A percentile compares a stretch with the other conserved stretches of the same genome.
Conservation (phyloP, 1,140 invertebrate species). For the Whitmania pigra region DNA sequence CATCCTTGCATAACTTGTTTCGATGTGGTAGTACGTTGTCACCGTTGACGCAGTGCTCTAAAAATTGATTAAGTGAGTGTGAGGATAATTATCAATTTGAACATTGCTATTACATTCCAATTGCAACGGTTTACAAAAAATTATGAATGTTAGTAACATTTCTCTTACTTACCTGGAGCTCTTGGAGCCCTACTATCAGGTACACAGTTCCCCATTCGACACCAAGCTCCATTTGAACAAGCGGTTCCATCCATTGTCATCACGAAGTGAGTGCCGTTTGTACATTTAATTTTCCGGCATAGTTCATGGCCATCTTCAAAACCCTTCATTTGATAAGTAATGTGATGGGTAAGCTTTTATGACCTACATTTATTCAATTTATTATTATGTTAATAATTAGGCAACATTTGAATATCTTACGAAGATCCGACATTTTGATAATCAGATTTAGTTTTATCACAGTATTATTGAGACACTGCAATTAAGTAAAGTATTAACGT, state of each 20-base stretch:
- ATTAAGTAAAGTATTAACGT: background rate
- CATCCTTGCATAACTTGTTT: constrained; percentile 8
- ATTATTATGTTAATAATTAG: too few species aligned
- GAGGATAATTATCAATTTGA: too few species aligned
- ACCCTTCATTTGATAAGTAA: too few species aligned
- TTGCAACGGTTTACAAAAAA: too few species aligned
- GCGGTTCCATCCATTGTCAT: constrained; percentile 20
- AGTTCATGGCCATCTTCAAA: background rate
- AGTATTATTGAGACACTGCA: background rate
- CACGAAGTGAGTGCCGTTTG: background rate
- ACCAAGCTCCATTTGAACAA: constrained; percentile 22
- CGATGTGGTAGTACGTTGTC: constrained; percentile 16
- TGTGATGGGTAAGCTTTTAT: too few species aligned
- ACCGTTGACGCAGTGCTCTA: constrained; percentile 23
- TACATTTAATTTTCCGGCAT: background rate
- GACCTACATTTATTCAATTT: too few species aligned
- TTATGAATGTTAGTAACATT: background rate
- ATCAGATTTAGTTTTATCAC: too few species aligned
- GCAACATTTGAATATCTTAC: background rate
- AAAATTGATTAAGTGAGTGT: background rate
- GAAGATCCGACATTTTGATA: too few species aligned
- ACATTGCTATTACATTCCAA: too few species aligned
- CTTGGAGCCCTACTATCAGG: constrained; percentile 24
- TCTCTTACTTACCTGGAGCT: constrained; percentile 23
- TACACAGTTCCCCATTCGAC: constrained; percentile 24